A percentile compares a stretch with the other conserved stretches of the same genome.
Evolutionary conservation across 2,888 invertebrate species (phyloP).

Genomic region (Neria commutata): DNA sequence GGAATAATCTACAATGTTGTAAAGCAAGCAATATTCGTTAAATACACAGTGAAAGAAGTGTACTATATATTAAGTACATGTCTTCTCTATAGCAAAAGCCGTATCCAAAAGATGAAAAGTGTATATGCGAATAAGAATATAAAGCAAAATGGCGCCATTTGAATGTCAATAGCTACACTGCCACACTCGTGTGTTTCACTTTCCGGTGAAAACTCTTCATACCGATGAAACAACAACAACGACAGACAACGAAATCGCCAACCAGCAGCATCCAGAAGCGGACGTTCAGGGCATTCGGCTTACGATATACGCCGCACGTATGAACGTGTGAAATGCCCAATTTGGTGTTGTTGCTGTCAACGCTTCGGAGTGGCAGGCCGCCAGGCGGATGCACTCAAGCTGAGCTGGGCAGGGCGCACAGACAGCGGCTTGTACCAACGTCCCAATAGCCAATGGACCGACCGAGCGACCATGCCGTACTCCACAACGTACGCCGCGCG

Average conservation of each 20-base stretch:
- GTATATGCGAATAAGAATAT: too few species aligned
- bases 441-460: slow-evolving; percentile 16
- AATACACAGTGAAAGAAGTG: too few species aligned
- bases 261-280: slow-evolving; percentile 44
- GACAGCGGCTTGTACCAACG: not conserved
- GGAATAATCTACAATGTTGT: too few species aligned
- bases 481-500: not conserved
- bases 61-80: too few species aligned
- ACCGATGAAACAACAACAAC: not conserved
- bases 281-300: slow-evolving; percentile 19
- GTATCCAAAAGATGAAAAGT: too few species aligned
- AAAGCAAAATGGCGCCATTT: slow-evolving; percentile 8
- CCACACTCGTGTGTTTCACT: not conserved
- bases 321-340: slow-evolving; percentile 5
- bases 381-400: not conserved
- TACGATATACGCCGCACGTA: slow-evolving; percentile 1
- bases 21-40: too few species aligned
- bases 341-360: slow-evolving; percentile 33
- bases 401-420: slow-evolving; percentile 4
- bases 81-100: too few species aligned
- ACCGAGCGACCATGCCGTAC: slow-evolving; percentile 35
- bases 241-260: not conserved
- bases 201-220: not conserved
- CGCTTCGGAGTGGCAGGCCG: slow-evolving; percentile 16
- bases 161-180: slow-evolving; percentile 1